phyloP scores from a whole-genome alignment of 1,140 invertebrate genomes.

The Caerostris darwini region DNA sequence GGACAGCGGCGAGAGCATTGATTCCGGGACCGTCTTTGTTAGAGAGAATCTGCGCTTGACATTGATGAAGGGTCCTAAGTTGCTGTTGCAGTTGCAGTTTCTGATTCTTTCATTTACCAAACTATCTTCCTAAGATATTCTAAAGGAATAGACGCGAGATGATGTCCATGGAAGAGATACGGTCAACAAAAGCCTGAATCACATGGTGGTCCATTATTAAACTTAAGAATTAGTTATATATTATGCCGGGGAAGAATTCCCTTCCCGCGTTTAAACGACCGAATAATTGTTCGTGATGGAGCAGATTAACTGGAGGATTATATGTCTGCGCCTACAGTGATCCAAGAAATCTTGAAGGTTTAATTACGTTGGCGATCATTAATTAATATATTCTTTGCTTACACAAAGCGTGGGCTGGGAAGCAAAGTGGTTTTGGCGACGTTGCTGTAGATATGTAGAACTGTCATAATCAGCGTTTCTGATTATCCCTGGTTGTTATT shows the following conservation, averaged over 20 bases:
- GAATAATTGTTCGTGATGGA: conserved; percentile 32
- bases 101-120: conserved; percentile 64
- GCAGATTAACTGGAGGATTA: conserved; percentile 49
- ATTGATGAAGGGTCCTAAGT: conserved; percentile 57
- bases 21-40: conserved; percentile 60
- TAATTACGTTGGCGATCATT: conserved; percentile 34
- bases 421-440: neutral
- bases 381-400: conserved; percentile 35
- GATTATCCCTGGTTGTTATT: neutral
- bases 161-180: conserved; percentile 34
- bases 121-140: conserved; percentile 45
- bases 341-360: conserved; percentile 30
- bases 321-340: neutral
- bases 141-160: neutral
- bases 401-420: neutral
- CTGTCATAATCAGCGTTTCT: neutral
- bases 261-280: neutral
- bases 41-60: conserved; percentile 60
- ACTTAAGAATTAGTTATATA: conserved; percentile 33
- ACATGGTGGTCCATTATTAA: conserved; percentile 49
- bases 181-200: conserved; percentile 22
- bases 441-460: neutral
- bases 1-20: conserved; percentile 34
- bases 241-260: neutral
- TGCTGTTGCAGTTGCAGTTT: conserved; percentile 64